Conservation (phyloP, 2,888 invertebrate species). For the Frankliniella intonsa region DNA sequence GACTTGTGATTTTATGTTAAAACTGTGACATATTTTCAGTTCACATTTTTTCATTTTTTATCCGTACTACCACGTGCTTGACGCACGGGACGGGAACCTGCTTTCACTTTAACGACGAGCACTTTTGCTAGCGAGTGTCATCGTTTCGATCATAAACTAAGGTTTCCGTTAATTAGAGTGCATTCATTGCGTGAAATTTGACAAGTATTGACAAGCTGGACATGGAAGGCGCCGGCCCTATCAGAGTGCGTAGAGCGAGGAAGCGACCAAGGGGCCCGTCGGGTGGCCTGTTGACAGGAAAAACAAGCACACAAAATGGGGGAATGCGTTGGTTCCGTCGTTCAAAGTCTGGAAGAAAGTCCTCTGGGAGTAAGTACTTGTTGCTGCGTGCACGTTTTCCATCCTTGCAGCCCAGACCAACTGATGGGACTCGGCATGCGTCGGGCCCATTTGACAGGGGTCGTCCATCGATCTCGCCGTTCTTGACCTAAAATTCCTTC, state of each 20-base stretch:
- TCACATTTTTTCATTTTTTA: not conserved
- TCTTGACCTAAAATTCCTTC: too few relatives aligned
- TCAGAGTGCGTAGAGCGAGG: not conserved
- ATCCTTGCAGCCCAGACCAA: too few relatives aligned
- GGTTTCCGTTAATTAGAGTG: not conserved
- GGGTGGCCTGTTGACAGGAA: not conserved
- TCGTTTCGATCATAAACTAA: not conserved
- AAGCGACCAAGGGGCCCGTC: not conserved
- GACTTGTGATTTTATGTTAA: conserved; percentile 1
- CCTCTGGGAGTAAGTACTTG: not conserved
- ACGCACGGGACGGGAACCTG: not conserved
- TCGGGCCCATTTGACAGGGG: conserved; percentile 11
- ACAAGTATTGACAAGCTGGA: not conserved
- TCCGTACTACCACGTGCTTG: not conserved
- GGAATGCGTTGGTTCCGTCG: conserved; percentile 7
- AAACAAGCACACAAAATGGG: not conserved
- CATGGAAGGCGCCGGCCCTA: not conserved
- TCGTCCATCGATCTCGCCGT: not conserved
- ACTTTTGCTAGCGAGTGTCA: not conserved
- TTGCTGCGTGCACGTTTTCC: too few relatives aligned
- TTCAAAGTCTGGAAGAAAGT: not conserved
- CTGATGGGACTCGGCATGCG: not conserved
- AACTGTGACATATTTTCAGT: not conserved
- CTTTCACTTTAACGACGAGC: not conserved
- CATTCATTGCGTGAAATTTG: not conserved